Evolutionary conservation across 2,888 invertebrate genomes (phyloP).

Genomic region (Coleophora deauratella): DNA sequence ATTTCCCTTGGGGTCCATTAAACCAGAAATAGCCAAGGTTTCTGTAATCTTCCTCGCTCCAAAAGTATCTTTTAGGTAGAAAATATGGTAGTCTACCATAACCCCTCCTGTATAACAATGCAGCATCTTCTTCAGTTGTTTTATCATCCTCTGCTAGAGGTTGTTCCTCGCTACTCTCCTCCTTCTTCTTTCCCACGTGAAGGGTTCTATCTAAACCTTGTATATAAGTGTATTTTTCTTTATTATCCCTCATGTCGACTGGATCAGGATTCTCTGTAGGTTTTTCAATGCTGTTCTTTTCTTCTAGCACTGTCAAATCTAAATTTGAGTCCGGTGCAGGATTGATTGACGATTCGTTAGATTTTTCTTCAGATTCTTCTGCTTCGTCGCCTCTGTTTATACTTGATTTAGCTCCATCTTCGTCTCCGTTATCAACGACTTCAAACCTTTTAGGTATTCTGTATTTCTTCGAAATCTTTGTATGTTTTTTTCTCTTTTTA

Average conservation of each 20-base stretch:
- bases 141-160: no score
- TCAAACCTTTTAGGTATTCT: conserved; percentile 10
- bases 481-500: not conserved
- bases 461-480: not conserved
- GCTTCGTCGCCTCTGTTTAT: not conserved
- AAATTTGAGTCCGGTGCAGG: not conserved
- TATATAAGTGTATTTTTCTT: conserved; percentile 1
- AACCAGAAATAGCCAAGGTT: conserved; percentile 45
- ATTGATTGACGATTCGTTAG: not conserved
- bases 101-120: no score
- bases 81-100: conserved; percentile 30
- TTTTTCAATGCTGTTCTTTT: conserved; percentile 1
- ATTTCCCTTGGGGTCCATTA: conserved; percentile 35
- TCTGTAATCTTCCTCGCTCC: conserved; percentile 31
- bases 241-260: not conserved
- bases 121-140: no score
- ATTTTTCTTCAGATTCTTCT: not conserved
- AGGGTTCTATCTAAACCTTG: not conserved
- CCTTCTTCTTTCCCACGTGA: not conserved
- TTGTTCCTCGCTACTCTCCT: no score
- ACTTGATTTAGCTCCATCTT: not conserved
- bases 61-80: conserved; percentile 43
- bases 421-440: conserved; percentile 8
- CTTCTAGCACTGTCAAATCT: not conserved
- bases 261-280: not conserved